Evolutionary conservation across 2,113 vertebrate species (phyloP), one percentile per base, ranked within the genome.

Genomic region (Heloderma charlesbogerti): DNA sequence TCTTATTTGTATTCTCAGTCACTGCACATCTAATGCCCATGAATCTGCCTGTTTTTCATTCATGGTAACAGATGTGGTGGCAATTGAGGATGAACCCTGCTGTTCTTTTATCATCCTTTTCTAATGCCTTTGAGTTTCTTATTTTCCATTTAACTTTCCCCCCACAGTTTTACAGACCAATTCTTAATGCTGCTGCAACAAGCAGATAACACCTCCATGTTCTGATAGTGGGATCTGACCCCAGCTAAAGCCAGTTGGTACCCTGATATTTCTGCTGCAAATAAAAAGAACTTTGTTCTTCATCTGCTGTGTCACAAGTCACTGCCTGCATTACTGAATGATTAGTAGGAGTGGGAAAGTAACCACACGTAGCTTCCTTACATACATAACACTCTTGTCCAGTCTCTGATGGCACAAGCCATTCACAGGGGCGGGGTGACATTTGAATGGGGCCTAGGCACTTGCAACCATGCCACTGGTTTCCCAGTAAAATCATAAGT

Each of bases 141-240:
- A 80, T 5, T 63, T 87, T 90, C 66, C 60, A 67, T 89, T 90
- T 92, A 91, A 86, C 71, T 90, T 91, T 63, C 6, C 57, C 22
- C 71, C 37, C 34, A 15, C 54, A 48, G 75, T 67, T 67, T 66
- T 60, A 40, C 18, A 45, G 69, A 84, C 9, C 27, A n/a, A 43
- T 88, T 66, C 60, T 69, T 69, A 20, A 13, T 18, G 54, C 13
- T 40, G 34, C 22, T 84, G 80, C 29, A 78, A 78, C n/a, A 57
- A 57, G n/a, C 8, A n/a, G 48, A 72, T 82, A 82, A 82, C 43
- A 57, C n/a, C 51, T 71, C n/a, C 79, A 82, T 40, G 48, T 82
- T 89, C 34, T 54, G 87, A 15, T 34, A 31, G 18, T 54, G 18
- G 48, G 66, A 81, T 13, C n/a, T 82, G 66, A 89, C 20, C 25